phyloP scores from a whole-genome alignment of 2,113 vertebrate species.

The Corythaeola cristata region DNA sequence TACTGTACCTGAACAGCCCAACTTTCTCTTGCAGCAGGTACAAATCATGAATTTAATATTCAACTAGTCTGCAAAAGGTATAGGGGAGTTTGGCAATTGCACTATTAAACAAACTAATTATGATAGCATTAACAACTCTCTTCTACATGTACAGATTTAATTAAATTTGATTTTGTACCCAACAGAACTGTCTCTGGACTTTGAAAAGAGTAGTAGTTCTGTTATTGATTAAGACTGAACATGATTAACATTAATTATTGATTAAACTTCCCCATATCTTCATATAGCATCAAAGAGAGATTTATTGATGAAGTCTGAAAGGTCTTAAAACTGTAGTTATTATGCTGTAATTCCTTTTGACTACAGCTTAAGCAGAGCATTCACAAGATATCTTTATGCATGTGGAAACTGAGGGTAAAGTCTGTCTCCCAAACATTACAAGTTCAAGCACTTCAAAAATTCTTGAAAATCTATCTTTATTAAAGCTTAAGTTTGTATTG shows the following conservation, averaged over 20 bases:
- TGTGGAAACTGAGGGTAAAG: not conserved
- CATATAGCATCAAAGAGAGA: not conserved
- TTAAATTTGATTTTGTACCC: conserved; percentile 37
- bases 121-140: not conserved
- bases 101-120: conserved; percentile 42
- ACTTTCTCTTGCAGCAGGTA: not conserved
- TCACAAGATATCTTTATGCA: not conserved
- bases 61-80: not conserved
- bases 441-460: not conserved
- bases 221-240: conserved; percentile 39
- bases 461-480: not conserved
- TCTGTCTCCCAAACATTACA: not conserved
- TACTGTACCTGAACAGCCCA: not conserved
- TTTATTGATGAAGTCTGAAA: conserved; percentile 41
- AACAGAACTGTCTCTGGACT: not conserved
- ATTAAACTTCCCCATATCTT: conserved; percentile 36
- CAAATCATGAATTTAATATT: not conserved
- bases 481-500: not conserved
- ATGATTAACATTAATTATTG: conserved; percentile 54
- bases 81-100: not conserved
- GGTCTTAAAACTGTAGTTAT: not conserved
- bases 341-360: not conserved
- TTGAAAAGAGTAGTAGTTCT: conserved; percentile 18
- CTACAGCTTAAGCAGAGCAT: not conserved
- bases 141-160: conserved; percentile 8